Evolutionary conservation across 1,140 invertebrate genomes (phyloP), one percentile per base, ranked within the genome.

Genomic region (Andricus grossulariae): DNA sequence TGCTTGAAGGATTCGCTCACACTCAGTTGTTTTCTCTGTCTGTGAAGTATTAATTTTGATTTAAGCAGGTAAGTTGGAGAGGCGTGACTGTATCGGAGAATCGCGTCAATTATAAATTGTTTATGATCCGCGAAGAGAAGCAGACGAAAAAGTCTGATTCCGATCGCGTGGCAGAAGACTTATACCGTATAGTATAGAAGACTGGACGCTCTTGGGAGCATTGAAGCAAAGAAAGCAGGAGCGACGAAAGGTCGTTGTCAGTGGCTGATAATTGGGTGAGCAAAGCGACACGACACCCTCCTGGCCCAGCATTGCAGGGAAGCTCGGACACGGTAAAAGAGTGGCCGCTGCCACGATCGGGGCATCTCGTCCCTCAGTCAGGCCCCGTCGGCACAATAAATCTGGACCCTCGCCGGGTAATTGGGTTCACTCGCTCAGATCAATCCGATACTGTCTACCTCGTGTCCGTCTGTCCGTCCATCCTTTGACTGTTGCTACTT

Each of bases 391-490:
- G 82, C 82, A 90, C 89, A 89, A 91, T 91, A 91, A 91, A 91
- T 91, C 90, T 90, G 87, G 86, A 73, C 86, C 81, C 89, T 90
- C 87, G 80, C 82, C 85, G 80, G 88, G 89, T 91, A 91, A 91
- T 91, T 91, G 90, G 90, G 89, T 91, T 91, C 90, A 91, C 90
- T 88, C 88, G 88, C 85, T 88, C 84, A 90, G 90, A 92, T 91
- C 90, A 86, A 88, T 89, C 88, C 90, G 90, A 92, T 92, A 91
- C 89, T 91, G 90, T 91, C 90, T 87, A 82, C 86, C 85, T 81
- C 86, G 86, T 88, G 90, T 90, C 87, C 85, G 85, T 89, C 88
- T 79, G 83, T 89, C 87, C 83, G 80, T 85, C 83, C 85, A 76
- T 85, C 82, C 84, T 16, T 39, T 66, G 60, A 66, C 25, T 66